Evolutionary conservation across 2,797 vertebrate species (phyloP).

Genomic region (Callimico goeldii): DNA sequence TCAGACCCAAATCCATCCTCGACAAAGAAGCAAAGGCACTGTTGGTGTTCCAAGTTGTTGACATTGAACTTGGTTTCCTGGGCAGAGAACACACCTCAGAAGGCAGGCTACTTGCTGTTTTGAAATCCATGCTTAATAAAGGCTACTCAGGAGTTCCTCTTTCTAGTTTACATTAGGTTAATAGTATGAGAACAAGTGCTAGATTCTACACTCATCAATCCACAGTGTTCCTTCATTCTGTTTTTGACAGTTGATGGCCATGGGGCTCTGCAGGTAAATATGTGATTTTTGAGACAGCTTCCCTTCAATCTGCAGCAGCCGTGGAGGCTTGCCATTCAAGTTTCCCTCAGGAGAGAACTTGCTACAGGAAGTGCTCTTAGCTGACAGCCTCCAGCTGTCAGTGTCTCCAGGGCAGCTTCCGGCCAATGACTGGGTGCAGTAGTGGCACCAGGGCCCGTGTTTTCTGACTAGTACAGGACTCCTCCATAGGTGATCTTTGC

Average conservation of each 20-base stretch:
- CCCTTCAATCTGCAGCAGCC: background rate
- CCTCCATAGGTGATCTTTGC: background rate
- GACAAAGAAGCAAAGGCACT: slow-evolving; percentile 18
- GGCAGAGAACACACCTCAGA: background rate
- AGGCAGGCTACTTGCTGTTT: slow-evolving; percentile 10
- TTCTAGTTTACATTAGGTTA: slow-evolving; percentile 16
- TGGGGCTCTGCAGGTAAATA: background rate
- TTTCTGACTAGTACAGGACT: background rate
- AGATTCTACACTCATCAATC: background rate
- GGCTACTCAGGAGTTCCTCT: background rate
- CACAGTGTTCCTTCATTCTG: background rate
- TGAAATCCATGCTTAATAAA: slow-evolving; percentile 12
- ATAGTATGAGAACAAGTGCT: background rate
- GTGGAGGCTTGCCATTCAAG: background rate
- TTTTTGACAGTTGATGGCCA: background rate
- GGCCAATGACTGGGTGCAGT: background rate
- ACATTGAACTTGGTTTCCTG: slow-evolving; percentile 49
- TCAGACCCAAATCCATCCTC: slow-evolving; percentile 21
- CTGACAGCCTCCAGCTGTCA: background rate
- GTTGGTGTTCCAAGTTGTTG: slow-evolving; percentile 10
- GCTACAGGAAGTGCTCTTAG: background rate
- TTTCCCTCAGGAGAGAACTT: background rate
- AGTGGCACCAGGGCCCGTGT: background rate
- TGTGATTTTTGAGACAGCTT: background rate
- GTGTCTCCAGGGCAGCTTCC: background rate